These are phyloP conservation scores for Batillaria attramentaria DNA, from an alignment of 1,140 invertebrate species.

Conservation along the genomic window DNA sequence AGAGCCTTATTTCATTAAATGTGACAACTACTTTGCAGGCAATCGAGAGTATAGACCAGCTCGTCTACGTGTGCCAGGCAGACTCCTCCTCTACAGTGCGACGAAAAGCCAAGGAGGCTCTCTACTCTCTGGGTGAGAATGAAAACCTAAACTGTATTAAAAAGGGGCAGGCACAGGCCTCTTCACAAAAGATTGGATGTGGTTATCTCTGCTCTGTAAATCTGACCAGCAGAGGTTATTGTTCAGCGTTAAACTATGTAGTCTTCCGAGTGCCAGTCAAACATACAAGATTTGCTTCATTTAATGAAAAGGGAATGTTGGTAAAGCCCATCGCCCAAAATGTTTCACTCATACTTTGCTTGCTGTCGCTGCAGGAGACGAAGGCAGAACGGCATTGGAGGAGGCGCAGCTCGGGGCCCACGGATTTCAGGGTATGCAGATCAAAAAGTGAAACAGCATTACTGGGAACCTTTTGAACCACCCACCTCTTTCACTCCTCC, in stretches of 20 bases:
- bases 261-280: no score
- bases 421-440: slow-evolving; percentile 72
- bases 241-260: no score
- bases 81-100: slow-evolving; percentile 64
- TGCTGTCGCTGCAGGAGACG: slow-evolving; percentile 58
- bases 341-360: neutral
- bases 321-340: no score
- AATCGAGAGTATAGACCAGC: slow-evolving; percentile 43
- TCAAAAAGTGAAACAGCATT: slow-evolving; percentile 55
- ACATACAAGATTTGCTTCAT: no score
- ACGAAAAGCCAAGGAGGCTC: slow-evolving; percentile 63
- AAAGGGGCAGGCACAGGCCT: neutral
- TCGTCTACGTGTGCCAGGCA: slow-evolving; percentile 55
- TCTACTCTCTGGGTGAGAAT: slow-evolving; percentile 66
- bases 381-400: slow-evolving; percentile 69
- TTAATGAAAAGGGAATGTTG: no score
- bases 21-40: no score
- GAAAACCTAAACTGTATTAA: neutral
- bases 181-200: neutral
- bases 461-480: neutral
- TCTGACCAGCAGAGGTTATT: no score
- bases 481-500: no score
- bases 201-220: neutral
- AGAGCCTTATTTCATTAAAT: no score
- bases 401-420: slow-evolving; percentile 71